Conservation (phyloP, 1,140 invertebrate species). For the Papilio helenus region DNA sequence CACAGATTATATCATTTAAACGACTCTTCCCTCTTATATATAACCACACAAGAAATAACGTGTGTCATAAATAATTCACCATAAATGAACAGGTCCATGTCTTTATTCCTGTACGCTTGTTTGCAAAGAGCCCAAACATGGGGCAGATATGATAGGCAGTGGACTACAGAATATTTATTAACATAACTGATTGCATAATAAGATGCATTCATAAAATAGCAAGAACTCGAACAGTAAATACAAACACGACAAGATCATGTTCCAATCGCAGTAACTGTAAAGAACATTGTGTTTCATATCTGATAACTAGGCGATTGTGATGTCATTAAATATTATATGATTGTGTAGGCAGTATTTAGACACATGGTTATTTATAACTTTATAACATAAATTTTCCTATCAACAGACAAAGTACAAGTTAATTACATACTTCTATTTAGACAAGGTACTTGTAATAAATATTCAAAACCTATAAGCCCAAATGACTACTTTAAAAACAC, state of each 20-base stretch:
- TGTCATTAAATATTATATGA: conserved; percentile 54
- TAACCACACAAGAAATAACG: no score
- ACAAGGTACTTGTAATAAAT: no score
- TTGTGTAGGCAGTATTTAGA: conserved; percentile 39
- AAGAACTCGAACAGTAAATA: conserved; percentile 38
- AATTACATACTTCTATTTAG: no score
- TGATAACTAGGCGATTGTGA: conserved; percentile 57
- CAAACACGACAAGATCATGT: conserved; percentile 42
- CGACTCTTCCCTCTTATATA: neutral
- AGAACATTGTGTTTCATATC: conserved; percentile 50
- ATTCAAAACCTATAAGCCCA: no score
- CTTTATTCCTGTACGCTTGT: neutral
- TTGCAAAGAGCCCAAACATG: neutral
- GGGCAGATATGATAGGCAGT: neutral
- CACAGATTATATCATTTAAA: neutral
- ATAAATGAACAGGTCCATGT: no score
- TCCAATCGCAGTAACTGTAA: conserved; percentile 40
- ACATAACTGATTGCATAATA: neutral
- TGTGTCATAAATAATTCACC: no score
- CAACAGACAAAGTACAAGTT: neutral
- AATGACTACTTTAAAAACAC: no score
- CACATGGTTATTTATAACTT: conserved; percentile 38
- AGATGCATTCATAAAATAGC: conserved; percentile 26
- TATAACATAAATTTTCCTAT: neutral
- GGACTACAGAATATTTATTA: neutral